phyloP scores from a whole-genome alignment of 1,140 invertebrate species.

The Proctacanthus coquilletti region DNA sequence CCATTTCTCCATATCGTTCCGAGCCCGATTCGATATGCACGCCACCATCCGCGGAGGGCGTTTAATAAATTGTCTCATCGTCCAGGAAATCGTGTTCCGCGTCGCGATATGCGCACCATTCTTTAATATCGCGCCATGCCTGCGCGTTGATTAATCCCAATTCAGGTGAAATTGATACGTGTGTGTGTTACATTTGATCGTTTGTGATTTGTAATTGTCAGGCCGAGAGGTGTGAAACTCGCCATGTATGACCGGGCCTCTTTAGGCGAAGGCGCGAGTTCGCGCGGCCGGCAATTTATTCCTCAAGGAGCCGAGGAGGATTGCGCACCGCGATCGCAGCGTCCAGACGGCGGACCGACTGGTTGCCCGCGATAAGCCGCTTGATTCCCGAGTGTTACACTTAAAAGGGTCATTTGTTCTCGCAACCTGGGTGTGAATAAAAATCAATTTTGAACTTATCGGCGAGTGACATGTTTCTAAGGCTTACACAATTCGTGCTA shows the following conservation, averaged over 20 bases:
- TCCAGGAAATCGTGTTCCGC: background rate
- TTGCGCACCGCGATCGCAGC: no score
- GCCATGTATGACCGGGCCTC: background rate
- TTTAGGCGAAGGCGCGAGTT: background rate
- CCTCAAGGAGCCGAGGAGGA: no score
- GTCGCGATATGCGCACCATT: background rate
- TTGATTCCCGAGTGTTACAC: background rate
- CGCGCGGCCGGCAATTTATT: no score
- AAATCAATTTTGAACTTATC: no score
- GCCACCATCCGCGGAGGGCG: no score
- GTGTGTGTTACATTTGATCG: background rate
- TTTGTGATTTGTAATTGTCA: slow-evolving; percentile 1
- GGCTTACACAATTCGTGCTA: no score
- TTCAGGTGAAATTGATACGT: background rate
- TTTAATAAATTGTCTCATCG: background rate
- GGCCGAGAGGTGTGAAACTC: background rate
- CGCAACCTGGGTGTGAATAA: no score
- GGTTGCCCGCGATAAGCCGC: background rate
- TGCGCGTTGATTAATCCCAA: background rate
- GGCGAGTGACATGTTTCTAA: no score
- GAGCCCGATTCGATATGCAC: no score
- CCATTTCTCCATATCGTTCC: no score
- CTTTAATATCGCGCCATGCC: background rate
- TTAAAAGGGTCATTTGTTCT: slow-evolving; percentile 1
- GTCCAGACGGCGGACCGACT: no score